phyloP scores from a whole-genome alignment of 1,140 invertebrate species.

The Steinernema feltiae region DNA sequence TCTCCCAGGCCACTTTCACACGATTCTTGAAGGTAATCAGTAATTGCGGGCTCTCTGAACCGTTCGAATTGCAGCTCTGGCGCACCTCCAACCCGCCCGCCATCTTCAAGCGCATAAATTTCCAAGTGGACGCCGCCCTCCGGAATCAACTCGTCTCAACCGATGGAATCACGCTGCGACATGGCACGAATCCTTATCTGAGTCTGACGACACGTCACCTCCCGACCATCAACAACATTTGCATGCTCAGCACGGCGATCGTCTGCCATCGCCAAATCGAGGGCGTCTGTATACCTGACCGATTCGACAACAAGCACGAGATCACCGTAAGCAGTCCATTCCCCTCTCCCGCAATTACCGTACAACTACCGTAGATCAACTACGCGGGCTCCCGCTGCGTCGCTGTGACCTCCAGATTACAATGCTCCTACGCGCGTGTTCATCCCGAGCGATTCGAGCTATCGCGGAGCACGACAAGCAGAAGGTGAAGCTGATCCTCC shows the following conservation, averaged over 20 bases:
- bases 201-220: not conserved
- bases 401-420: not conserved
- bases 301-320: not conserved
- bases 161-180: not conserved
- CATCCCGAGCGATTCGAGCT: not conserved
- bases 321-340: not conserved
- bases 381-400: not conserved
- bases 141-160: not conserved
- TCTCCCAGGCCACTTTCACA: not conserved
- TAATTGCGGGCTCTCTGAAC: not conserved
- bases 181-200: not conserved
- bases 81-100: not conserved
- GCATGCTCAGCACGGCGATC: not conserved
- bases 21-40: not conserved
- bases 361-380: not conserved
- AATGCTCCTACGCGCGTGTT: not conserved
- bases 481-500: not conserved
- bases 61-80: not conserved
- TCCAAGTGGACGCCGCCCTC: not conserved
- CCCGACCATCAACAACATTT: not conserved
- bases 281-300: not conserved
- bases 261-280: not conserved
- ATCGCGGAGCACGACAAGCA: not conserved
- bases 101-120: not conserved
- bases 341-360: not conserved